These are phyloP conservation scores for Marcusenius ussheri DNA, from an alignment of 2,113 vertebrate genomes.

Conservation along the genomic window DNA sequence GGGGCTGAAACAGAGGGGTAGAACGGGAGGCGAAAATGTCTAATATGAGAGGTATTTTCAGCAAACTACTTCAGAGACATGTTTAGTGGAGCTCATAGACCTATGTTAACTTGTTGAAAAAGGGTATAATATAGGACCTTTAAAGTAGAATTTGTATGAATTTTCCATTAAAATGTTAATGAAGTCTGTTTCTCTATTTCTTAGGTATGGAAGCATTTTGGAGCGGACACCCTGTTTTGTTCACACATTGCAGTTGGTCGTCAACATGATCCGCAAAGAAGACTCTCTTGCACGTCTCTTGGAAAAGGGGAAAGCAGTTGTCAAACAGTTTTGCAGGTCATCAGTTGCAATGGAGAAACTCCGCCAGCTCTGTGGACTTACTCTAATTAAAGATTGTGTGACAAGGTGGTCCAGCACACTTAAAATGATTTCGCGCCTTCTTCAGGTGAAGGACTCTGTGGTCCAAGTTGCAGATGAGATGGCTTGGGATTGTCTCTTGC, in stretches of 20 bases:
- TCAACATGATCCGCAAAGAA: neutral
- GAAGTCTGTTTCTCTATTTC: neutral
- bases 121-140: neutral
- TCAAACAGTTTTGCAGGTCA: neutral
- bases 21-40: neutral
- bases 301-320: neutral
- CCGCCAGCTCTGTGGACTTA: neutral
- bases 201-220: neutral
- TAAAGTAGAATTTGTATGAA: neutral
- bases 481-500: neutral
- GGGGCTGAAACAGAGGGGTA: neutral
- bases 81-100: neutral
- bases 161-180: too few relatives aligned
- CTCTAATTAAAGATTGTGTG: neutral
- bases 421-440: too few relatives aligned
- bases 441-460: neutral
- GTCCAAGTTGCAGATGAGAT: neutral
- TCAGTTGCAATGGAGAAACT: neutral
- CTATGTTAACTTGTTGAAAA: neutral
- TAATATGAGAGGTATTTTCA: neutral
- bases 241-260: neutral
- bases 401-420: too few relatives aligned
- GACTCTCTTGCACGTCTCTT: neutral
- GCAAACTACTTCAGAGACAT: neutral
- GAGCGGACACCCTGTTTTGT: neutral